These are phyloP conservation scores for Cirrhinus molitorella DNA, from an alignment of 2,797 vertebrate species.

Conservation along the genomic window DNA sequence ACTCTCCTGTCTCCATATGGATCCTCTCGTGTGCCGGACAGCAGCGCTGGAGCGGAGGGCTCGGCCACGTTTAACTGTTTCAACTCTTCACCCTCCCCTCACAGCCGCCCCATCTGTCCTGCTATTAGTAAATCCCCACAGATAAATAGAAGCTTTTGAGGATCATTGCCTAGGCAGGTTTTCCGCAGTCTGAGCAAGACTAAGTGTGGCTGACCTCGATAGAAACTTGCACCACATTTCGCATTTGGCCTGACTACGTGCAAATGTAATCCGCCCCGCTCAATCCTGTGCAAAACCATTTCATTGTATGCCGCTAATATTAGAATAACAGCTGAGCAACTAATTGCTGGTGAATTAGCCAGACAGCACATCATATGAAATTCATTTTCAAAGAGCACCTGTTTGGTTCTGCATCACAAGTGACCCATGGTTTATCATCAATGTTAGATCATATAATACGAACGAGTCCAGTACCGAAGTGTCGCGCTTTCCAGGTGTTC, in stretches of 20 bases:
- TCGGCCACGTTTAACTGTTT: constrained; percentile 46
- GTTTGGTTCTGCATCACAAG: constrained; percentile 28
- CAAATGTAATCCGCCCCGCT: not conserved
- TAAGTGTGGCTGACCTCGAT: constrained; percentile 35
- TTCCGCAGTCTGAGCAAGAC: constrained; percentile 28
- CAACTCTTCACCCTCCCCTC: constrained; percentile 37
- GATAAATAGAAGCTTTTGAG: constrained; percentile 52
- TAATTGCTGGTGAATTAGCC: constrained; percentile 32
- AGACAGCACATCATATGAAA: constrained; percentile 30
- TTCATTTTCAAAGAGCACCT: constrained; percentile 28
- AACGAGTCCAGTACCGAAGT: not conserved
- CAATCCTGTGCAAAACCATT: not conserved
- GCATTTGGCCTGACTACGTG: not conserved
- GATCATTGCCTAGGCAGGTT: constrained; percentile 28
- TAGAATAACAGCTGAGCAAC: constrained; percentile 34
- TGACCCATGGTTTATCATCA: constrained; percentile 23
- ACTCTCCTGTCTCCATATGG: constrained; percentile 72
- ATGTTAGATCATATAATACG: not conserved
- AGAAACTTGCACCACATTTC: not conserved
- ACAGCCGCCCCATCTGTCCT: constrained; percentile 42
- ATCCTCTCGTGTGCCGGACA: constrained; percentile 65
- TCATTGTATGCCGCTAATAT: constrained; percentile 25
- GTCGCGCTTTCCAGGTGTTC: constrained; percentile 36
- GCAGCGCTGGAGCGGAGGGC: constrained; percentile 48
- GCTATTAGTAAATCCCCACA: constrained; percentile 47